phyloP scores from a whole-genome alignment of 2,888 invertebrate species.

The Hymenopus coronatus region DNA sequence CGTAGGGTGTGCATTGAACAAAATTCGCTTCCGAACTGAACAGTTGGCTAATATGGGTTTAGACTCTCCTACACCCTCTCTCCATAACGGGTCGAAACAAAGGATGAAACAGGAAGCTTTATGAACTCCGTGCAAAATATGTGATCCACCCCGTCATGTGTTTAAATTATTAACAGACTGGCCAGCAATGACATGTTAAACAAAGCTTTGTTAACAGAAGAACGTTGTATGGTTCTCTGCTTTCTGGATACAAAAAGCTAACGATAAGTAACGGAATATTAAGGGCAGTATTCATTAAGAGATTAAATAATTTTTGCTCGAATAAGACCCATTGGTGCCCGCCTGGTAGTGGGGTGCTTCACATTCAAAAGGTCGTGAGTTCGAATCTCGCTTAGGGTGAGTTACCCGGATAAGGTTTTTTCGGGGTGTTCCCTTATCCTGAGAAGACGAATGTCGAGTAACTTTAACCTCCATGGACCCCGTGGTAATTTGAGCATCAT shows the following conservation, averaged over 20 bases:
- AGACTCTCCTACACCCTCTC: neutral
- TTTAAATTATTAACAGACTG: neutral
- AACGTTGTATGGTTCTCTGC: neutral
- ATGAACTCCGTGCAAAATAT: neutral
- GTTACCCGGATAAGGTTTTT: too few relatives aligned
- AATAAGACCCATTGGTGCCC: too few relatives aligned
- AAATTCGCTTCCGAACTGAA: neutral
- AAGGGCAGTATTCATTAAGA: too few relatives aligned
- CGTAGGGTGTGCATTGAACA: neutral
- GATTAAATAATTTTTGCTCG: too few relatives aligned
- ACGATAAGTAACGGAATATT: neutral
- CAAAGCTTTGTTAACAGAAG: neutral
- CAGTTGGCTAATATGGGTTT: neutral
- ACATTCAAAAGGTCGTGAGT: too few relatives aligned
- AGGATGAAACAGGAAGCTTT: neutral
- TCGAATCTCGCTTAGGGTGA: too few relatives aligned
- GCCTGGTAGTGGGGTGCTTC: too few relatives aligned
- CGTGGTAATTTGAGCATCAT: too few relatives aligned
- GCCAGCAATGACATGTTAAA: neutral
- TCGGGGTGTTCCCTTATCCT: too few relatives aligned
- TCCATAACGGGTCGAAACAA: neutral
- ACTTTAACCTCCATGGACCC: too few relatives aligned
- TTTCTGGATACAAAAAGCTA: neutral
- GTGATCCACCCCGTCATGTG: neutral
- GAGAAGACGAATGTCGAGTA: too few relatives aligned